phyloP scores from a whole-genome alignment of 2,888 invertebrate species.

The Nomada flava region DNA sequence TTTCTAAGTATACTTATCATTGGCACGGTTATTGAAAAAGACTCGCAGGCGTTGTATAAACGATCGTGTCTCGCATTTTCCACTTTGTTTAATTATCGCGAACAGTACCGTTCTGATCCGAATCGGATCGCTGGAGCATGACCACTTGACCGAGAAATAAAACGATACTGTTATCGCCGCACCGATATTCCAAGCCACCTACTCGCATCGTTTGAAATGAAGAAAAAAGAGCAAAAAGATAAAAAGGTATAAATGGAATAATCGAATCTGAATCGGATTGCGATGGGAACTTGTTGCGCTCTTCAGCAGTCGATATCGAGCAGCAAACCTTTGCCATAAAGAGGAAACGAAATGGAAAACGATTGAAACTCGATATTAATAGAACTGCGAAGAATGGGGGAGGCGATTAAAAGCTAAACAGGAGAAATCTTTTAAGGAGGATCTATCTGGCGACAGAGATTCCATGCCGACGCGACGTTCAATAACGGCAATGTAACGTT shows the following conservation, averaged over 20 bases:
- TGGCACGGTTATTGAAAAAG: not conserved
- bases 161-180: slow-evolving; percentile 45
- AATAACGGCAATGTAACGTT: not conserved
- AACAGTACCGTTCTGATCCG: not conserved
- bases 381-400: not conserved
- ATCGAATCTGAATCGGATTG: slow-evolving; percentile 11
- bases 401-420: slow-evolving; percentile 7
- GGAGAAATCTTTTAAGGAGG: slow-evolving; percentile 24
- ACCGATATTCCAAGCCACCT: not conserved
- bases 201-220: not conserved
- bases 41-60: slow-evolving; percentile 3
- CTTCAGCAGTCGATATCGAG: not conserved
- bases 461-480: not conserved
- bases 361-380: slow-evolving; percentile 28
- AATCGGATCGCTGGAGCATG: slow-evolving; percentile 16
- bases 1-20: no score
- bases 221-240: not conserved
- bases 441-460: no score
- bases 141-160: slow-evolving; percentile 45
- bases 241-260: slow-evolving; percentile 6
- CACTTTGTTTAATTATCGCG: slow-evolving; percentile 27
- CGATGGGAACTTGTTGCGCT: slow-evolving; percentile 34
- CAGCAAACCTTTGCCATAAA: not conserved
- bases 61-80: slow-evolving; percentile 33
- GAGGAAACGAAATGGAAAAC: not conserved